These are phyloP conservation scores for Orchesella flavescens DNA, from an alignment of 2,888 invertebrate genomes.

Conservation along the genomic window DNA sequence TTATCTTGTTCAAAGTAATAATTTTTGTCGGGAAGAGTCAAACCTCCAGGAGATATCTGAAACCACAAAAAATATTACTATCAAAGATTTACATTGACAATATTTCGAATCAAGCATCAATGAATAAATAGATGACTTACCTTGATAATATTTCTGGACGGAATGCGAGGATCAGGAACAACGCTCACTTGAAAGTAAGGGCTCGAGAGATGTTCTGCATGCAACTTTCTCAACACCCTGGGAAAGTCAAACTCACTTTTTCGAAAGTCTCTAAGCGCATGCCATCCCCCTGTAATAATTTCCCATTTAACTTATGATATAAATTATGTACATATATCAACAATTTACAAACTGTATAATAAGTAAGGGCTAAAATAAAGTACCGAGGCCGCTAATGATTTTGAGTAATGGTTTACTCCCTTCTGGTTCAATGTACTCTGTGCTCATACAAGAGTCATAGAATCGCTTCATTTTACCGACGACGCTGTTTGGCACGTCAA, in stretches of 20 bases:
- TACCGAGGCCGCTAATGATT: conserved; percentile 76
- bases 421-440: conserved; percentile 76
- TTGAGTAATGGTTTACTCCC: conserved; percentile 74
- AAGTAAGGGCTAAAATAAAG: no score
- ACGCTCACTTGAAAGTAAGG: conserved; percentile 77
- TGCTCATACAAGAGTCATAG: conserved; percentile 76
- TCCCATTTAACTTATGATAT: no score
- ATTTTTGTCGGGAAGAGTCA: conserved; percentile 77
- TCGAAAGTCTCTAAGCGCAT: conserved; percentile 74
- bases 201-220: conserved; percentile 75
- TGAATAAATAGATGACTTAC: conserved; percentile 72
- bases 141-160: conserved; percentile 76
- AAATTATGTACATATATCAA: no score
- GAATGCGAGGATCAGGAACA: conserved; percentile 76
- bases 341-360: no score
- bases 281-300: conserved; percentile 76
- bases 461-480: conserved; percentile 79
- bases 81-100: conserved; percentile 74
- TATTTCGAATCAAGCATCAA: no score
- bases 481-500: conserved; percentile 74
- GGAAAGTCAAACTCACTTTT: conserved; percentile 68
- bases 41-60: conserved; percentile 77
- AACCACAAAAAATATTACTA: conserved; percentile 64
- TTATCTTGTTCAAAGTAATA: conserved; percentile 76
- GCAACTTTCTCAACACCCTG: conserved; percentile 61